A percentile compares a stretch with the other conserved stretches of the same genome.
phyloP scores from a whole-genome alignment of 2,888 invertebrate species.

The Papilio protenor region DNA sequence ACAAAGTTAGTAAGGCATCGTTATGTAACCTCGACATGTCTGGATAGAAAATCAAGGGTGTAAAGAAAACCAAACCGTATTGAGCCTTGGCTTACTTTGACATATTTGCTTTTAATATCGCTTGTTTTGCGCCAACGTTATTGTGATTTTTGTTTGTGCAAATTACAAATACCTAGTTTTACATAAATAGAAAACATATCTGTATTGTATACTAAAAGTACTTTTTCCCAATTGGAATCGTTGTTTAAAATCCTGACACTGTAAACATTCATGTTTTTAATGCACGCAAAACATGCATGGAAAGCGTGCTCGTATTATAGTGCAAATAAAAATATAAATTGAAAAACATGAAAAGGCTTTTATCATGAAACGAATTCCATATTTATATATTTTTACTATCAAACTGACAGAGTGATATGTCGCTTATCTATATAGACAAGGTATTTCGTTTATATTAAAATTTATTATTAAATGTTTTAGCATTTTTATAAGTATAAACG shows the following conservation, averaged over 20 bases:
- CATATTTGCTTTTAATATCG: too few relatives aligned
- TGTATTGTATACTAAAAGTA: not conserved
- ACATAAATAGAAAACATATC: not conserved
- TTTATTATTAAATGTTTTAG: not conserved
- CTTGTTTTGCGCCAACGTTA: too few relatives aligned
- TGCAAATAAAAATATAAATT: constrained; percentile 10
- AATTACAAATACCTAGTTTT: too few relatives aligned
- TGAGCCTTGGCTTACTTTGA: too few relatives aligned
- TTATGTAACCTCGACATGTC: too few relatives aligned
- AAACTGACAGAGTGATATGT: constrained; percentile 4
- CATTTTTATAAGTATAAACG: not conserved
- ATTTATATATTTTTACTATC: constrained; percentile 22
- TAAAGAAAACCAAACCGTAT: not conserved
- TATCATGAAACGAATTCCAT: constrained; percentile 8
- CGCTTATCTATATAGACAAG: not conserved
- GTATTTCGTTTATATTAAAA: not conserved
- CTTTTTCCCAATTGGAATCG: not conserved
- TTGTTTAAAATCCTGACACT: not conserved
- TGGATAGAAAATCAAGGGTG: too few relatives aligned
- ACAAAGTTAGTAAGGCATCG: too few relatives aligned
- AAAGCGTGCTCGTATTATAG: not conserved
- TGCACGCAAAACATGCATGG: not conserved
- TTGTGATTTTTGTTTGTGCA: too few relatives aligned
- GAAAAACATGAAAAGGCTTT: constrained; percentile 20
- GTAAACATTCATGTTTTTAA: not conserved